phyloP scores from a whole-genome alignment of 2,113 vertebrate species.

The Nesogale talazaci region DNA sequence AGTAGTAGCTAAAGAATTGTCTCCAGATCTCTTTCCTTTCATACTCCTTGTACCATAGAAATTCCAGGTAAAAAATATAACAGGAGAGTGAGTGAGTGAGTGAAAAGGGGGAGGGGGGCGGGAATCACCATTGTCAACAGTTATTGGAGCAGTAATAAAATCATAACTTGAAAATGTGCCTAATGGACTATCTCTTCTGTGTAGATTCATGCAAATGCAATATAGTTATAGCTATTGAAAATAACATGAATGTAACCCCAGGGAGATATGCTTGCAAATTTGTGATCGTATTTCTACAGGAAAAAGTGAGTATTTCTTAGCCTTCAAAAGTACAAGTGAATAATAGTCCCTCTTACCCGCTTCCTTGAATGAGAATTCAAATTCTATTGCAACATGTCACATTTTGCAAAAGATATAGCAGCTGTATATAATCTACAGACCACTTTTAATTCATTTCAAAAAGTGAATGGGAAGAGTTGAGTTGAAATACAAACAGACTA shows the following conservation, averaged over 20 bases:
- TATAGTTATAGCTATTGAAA: neutral
- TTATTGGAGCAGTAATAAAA: conserved; percentile 16
- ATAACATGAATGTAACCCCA: neutral
- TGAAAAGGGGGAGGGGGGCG: neutral
- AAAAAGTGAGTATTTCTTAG: conserved; percentile 2
- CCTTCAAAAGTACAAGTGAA: neutral
- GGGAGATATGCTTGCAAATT: neutral
- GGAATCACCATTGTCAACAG: conserved; percentile 29
- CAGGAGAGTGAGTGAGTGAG: neutral
- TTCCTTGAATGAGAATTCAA: neutral
- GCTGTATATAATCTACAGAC: conserved; percentile 19
- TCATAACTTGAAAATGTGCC: neutral
- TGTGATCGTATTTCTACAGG: neutral
- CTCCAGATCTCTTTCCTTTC: neutral
- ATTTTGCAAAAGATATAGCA: conserved; percentile 38
- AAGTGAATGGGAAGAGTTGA: conserved; percentile 41
- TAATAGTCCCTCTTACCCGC: neutral
- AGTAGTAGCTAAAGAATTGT: too few species aligned
- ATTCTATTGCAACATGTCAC: conserved; percentile 21
- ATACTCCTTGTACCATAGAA: conserved; percentile 2
- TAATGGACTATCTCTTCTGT: conserved; percentile 15
- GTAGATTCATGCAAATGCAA: neutral
- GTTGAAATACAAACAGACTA: neutral
- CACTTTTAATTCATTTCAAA: conserved; percentile 48
- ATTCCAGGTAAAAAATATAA: conserved; percentile 28